Percentiles rank a stretch among this genome's conserved stretches.
Evolutionary conservation across 2,797 vertebrate genomes (phyloP).

Genomic region (Sphenopsis melanotis): DNA sequence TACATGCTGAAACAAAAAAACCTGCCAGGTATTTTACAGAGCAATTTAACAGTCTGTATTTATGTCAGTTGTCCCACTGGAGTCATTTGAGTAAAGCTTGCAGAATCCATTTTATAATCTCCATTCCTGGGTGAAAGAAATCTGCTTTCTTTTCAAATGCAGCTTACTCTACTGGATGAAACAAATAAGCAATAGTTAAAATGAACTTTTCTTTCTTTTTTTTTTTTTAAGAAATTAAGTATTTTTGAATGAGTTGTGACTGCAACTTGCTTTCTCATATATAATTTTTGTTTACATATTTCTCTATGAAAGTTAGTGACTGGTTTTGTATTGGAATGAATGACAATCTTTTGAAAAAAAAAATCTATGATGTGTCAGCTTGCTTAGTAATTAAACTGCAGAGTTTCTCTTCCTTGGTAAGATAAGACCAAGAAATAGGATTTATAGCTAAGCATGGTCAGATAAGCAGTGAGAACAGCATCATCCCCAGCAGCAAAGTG

Average conservation of each 20-base stretch:
- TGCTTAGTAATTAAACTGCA: background rate
- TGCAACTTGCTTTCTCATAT: background rate
- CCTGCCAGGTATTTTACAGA: background rate
- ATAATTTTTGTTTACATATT: background rate
- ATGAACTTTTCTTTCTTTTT: background rate
- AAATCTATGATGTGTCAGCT: background rate
- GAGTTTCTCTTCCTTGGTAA: background rate
- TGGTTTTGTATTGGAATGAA: background rate
- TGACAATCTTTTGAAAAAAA: background rate
- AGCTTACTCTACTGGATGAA: background rate
- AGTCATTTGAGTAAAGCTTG: conserved; percentile 4
- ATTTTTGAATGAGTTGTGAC: background rate
- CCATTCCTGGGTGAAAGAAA: background rate
- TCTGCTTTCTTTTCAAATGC: background rate
- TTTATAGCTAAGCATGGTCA: background rate
- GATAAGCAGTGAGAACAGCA: background rate
- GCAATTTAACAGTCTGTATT: background rate
- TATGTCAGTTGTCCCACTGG: background rate
- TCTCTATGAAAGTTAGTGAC: background rate
- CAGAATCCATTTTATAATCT: conserved; percentile 11
- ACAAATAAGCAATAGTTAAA: background rate
- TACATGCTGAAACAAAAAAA: conserved; percentile 3
- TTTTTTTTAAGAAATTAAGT: background rate
- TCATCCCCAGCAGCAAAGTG: background rate
- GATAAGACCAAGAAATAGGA: background rate